Conservation (phyloP, 2,888 invertebrate species). For the Leptothorax acervorum region DNA sequence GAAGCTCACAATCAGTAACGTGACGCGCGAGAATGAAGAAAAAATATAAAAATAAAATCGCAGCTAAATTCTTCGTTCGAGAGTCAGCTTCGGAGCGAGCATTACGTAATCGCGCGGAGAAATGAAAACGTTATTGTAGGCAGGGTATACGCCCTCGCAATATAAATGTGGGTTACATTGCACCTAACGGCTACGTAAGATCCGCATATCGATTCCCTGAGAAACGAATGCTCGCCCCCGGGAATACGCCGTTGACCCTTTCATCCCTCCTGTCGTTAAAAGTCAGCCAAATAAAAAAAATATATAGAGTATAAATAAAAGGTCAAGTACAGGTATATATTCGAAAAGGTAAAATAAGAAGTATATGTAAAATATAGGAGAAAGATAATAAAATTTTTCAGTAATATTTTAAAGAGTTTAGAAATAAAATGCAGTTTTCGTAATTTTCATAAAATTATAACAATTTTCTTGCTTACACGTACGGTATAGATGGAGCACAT, state of each 20-base stretch:
- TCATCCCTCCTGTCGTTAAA: slow-evolving; percentile 9
- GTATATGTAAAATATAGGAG: neutral
- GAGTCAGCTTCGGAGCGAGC: neutral
- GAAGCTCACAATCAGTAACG: neutral
- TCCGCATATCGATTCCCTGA: slow-evolving; percentile 9
- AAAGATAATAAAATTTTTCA: neutral
- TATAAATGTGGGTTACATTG: slow-evolving; percentile 29
- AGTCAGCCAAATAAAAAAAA: neutral
- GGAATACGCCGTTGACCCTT: neutral
- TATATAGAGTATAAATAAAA: neutral
- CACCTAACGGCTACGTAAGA: neutral
- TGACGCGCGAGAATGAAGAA: neutral
- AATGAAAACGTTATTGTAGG: slow-evolving; percentile 5
- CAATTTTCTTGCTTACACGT: neutral
- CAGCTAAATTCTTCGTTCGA: slow-evolving; percentile 5
- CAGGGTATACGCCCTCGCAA: neutral
- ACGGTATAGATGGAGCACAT: neutral
- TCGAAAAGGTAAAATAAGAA: neutral
- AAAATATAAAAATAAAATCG: slow-evolving; percentile 27
- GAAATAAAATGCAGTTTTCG: neutral
- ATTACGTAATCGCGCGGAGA: slow-evolving; percentile 42
- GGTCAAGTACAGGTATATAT: neutral
- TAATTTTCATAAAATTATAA: neutral
- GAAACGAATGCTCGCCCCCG: neutral
- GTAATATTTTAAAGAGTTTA: neutral